Evolutionary conservation across 2,888 invertebrate genomes (phyloP).

Genomic region (Criorhina ranunculi): DNA sequence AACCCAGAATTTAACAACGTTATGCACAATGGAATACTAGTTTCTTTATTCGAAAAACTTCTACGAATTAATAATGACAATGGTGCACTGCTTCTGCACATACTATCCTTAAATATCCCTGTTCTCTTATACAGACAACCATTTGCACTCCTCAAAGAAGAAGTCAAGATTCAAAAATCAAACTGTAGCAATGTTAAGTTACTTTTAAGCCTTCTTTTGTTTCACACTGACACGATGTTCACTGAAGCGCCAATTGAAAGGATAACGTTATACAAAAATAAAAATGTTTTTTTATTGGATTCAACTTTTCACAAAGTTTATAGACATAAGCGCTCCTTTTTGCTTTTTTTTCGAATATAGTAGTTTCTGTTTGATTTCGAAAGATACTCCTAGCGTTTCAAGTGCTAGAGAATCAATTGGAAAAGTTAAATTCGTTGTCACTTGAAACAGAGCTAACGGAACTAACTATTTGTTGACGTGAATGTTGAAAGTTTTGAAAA

Average conservation of each 20-base stretch:
- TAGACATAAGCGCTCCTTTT: conserved; percentile 44
- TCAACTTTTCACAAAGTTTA: conserved; percentile 47
- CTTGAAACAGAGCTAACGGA: conserved; percentile 28
- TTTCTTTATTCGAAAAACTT: too few relatives aligned
- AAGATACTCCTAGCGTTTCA: conserved; percentile 32
- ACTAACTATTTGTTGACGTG: conserved; percentile 43
- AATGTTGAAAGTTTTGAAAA: conserved; percentile 14
- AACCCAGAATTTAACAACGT: too few relatives aligned
- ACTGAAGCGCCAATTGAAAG: conserved; percentile 35
- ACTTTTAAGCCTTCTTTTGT: conserved; percentile 57
- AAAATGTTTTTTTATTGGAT: conserved; percentile 48
- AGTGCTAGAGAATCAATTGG: conserved; percentile 63
- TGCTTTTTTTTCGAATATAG: conserved; percentile 43
- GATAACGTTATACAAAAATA: conserved; percentile 14
- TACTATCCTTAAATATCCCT: conserved; percentile 10
- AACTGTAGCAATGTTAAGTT: conserved; percentile 32
- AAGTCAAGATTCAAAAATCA: conserved; percentile 20
- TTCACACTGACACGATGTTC: conserved; percentile 28
- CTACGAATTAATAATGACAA: too few relatives aligned
- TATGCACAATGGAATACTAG: too few relatives aligned
- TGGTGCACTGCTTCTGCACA: too few relatives aligned
- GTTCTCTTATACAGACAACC: not conserved
- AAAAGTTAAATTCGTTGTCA: conserved; percentile 72
- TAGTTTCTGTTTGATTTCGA: conserved; percentile 41
- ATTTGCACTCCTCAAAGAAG: not conserved